These are phyloP conservation scores for Muricea muricata DNA, from an alignment of 92 coral and sea anemone genomes.

Conservation along the genomic window DNA sequence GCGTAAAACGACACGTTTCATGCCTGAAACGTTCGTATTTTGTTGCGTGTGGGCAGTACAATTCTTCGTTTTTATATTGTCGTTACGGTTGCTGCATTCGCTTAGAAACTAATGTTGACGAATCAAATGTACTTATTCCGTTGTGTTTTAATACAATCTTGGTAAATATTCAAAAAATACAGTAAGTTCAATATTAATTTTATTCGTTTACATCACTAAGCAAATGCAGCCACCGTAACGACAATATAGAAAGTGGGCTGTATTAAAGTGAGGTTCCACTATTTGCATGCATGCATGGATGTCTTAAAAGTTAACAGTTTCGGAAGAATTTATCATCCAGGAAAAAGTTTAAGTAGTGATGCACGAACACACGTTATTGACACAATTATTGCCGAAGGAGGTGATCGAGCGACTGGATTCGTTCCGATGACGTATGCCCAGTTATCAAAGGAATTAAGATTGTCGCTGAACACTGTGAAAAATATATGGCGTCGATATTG, in stretches of 20 bases:
- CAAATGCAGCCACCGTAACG: too few relatives aligned
- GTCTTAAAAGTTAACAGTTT: constrained; percentile 25
- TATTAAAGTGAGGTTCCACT: too few relatives aligned
- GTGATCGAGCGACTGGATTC: constrained; percentile 2
- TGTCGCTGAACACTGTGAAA: constrained; percentile 22
- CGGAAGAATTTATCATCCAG: constrained; percentile 24
- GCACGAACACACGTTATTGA: constrained; percentile 18
- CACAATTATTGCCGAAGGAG: background rate
- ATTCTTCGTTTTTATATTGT: too few relatives aligned
- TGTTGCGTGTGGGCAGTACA: too few relatives aligned
- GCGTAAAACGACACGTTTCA: background rate
- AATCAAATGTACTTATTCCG: background rate
- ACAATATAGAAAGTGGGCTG: too few relatives aligned
- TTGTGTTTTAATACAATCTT: background rate
- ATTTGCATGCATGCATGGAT: too few relatives aligned
- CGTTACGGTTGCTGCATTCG: too few relatives aligned
- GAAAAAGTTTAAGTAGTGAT: constrained; percentile 3
- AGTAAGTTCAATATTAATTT: too few relatives aligned
- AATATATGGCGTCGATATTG: constrained; percentile 26
- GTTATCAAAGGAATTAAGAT: background rate
- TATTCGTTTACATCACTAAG: too few relatives aligned
- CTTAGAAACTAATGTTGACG: background rate
- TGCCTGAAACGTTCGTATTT: background rate
- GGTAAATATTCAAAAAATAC: too few relatives aligned
- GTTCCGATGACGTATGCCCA: background rate